Percentiles rank a stretch among this genome's conserved stretches.
Evolutionary conservation across 2,797 vertebrate genomes (phyloP).

Genomic region (Amazonetta brasiliensis): DNA sequence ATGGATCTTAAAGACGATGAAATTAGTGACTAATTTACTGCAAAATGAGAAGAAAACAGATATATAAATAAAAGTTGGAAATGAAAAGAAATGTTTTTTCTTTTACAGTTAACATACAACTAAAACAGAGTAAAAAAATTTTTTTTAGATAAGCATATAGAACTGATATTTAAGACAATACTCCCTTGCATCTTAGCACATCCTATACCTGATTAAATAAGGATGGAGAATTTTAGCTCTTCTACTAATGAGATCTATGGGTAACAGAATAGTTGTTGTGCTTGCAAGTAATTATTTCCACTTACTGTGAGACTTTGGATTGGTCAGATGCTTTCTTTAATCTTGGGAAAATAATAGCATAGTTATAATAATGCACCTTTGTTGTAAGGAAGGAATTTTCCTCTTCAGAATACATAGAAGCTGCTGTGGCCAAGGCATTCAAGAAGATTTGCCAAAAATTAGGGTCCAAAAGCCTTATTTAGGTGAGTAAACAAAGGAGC

Average conservation of each 20-base stretch:
- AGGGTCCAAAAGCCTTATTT: background rate
- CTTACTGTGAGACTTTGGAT: background rate
- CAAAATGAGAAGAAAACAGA: slow-evolving; percentile 24
- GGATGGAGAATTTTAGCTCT: background rate
- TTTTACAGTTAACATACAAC: background rate
- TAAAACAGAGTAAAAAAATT: background rate
- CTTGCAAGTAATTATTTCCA: background rate
- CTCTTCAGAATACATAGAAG: background rate
- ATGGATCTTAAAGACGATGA: slow-evolving; percentile 53
- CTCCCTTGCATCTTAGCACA: background rate
- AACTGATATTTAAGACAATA: background rate
- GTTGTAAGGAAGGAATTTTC: background rate
- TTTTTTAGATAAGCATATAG: background rate
- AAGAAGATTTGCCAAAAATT: background rate
- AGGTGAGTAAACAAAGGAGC: background rate
- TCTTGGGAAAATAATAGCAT: background rate
- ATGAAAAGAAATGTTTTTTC: background rate
- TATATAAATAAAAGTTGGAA: slow-evolving; percentile 13
- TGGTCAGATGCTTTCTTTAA: background rate
- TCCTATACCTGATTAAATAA: background rate
- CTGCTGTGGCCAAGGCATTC: background rate
- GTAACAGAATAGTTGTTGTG: background rate
- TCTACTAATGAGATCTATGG: background rate
- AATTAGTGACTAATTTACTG: slow-evolving; percentile 57
- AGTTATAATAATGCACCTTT: background rate